Evolutionary conservation across 2,113 vertebrate genomes (phyloP).

Genomic region (Nothoprocta perdicaria): DNA sequence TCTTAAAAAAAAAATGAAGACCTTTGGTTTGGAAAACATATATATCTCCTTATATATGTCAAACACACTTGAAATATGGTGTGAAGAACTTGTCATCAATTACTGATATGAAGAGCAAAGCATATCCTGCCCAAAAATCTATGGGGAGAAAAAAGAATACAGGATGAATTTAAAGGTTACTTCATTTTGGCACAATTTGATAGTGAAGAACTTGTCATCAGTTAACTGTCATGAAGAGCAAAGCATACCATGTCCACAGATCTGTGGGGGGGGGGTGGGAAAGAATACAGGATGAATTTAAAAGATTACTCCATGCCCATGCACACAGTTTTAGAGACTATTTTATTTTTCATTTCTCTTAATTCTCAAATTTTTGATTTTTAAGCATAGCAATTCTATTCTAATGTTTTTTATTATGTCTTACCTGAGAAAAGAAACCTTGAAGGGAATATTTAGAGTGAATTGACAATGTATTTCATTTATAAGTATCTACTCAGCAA

Average conservation of each 20-base stretch:
- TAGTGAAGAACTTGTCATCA: neutral
- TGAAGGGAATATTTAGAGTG: neutral
- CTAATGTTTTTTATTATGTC: neutral
- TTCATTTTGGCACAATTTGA: neutral
- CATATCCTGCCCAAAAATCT: neutral
- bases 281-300: neutral
- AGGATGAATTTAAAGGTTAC: neutral
- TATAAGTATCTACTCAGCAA: constrained; percentile 25
- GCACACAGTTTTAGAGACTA: neutral
- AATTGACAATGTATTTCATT: constrained; percentile 17
- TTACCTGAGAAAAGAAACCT: neutral
- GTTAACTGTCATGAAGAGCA: neutral
- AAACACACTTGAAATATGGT: neutral
- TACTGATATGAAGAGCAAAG: neutral
- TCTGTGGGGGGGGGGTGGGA: rapidly evolving
- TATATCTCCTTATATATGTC: neutral
- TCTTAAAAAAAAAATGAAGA: neutral
- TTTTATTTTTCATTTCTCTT: neutral
- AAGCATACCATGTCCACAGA: neutral
- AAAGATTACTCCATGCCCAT: neutral
- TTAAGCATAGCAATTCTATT: neutral
- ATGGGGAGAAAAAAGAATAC: neutral
- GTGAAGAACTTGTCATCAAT: neutral
- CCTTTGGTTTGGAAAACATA: neutral
- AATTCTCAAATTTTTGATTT: neutral